These are phyloP conservation scores for Cheiracanthium punctorium DNA, from an alignment of 2,888 invertebrate species.

Conservation along the genomic window DNA sequence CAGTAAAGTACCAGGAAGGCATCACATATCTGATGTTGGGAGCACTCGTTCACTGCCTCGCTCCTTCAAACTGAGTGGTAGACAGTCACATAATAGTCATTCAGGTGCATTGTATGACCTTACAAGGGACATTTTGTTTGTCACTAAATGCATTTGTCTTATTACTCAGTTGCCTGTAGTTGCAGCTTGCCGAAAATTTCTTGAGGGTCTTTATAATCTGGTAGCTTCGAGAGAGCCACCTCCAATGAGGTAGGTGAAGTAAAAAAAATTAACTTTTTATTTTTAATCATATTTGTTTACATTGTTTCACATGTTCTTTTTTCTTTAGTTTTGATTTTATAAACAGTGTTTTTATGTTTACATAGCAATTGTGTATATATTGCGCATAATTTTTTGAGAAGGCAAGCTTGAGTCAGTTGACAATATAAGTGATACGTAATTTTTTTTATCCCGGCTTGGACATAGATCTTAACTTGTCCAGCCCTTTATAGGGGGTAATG, in stretches of 20 bases:
- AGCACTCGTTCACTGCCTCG: slow-evolving; percentile 90
- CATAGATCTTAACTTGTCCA: too few species aligned
- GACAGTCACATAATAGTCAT: slow-evolving; percentile 70
- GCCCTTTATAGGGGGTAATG: too few species aligned
- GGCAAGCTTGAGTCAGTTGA: too few species aligned
- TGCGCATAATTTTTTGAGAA: too few species aligned
- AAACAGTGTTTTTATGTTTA: not conserved
- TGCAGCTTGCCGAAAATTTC: slow-evolving; percentile 87
- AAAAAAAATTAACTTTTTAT: too few species aligned
- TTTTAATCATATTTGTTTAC: too few species aligned
- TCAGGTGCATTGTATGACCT: slow-evolving; percentile 84
- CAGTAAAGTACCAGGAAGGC: slow-evolving; percentile 79
- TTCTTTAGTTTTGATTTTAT: not conserved
- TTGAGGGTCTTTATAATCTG: slow-evolving; percentile 90
- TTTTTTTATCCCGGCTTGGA: too few species aligned
- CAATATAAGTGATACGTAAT: too few species aligned
- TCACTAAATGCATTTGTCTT: slow-evolving; percentile 95
- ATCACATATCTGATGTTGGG: slow-evolving; percentile 73
- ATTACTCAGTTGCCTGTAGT: slow-evolving; percentile 94
- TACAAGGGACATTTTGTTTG: slow-evolving; percentile 94
- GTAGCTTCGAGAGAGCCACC: slow-evolving; percentile 74
- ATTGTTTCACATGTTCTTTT: not conserved
- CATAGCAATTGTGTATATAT: too few species aligned
- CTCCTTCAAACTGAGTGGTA: slow-evolving; percentile 84
- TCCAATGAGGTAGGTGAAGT: slow-evolving; percentile 73